Conservation (phyloP, 2,888 invertebrate species). For the Drosophila setosimentum region DNA sequence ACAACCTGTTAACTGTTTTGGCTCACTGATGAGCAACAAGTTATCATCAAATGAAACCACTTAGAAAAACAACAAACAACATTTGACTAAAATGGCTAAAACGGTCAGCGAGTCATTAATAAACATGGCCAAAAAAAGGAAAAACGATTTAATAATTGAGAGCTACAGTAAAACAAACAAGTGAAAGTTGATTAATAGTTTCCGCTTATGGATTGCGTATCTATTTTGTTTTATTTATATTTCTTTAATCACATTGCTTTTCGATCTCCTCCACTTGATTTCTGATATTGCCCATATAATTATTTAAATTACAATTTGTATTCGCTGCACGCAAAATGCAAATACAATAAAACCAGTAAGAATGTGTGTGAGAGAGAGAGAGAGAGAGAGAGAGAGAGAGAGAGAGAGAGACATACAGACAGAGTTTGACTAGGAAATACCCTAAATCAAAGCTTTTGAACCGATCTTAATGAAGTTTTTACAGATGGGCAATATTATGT, state of each 20-base stretch:
- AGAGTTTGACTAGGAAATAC: not conserved
- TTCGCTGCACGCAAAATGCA: conserved; percentile 45
- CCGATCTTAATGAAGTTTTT: not conserved
- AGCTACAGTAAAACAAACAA: conserved; percentile 40
- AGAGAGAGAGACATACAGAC: too few species aligned
- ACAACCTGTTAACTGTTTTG: conserved; percentile 40
- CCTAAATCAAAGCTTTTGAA: not conserved
- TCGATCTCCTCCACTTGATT: not conserved
- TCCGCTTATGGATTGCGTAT: conserved; percentile 62
- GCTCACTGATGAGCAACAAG: conserved; percentile 19
- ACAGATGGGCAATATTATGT: not conserved
- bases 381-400: too few species aligned
- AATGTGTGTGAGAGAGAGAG: not conserved
- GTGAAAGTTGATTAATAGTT: conserved; percentile 77
- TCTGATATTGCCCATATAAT: conserved; percentile 30
- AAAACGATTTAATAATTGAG: conserved; percentile 13
- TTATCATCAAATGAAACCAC: conserved; percentile 7
- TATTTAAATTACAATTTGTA: conserved; percentile 29
- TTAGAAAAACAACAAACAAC: conserved; percentile 6
- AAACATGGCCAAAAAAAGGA: conserved; percentile 23
- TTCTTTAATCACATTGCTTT: not conserved
- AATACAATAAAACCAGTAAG: not conserved
- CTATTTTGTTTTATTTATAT: conserved; percentile 11
- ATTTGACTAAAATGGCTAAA: conserved; percentile 21
- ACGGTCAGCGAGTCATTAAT: conserved; percentile 33